A percentile compares a stretch with the other conserved stretches of the same genome.
These are phyloP conservation scores for Invenusta paracnida DNA, from an alignment of 2,888 invertebrate genomes.

Conservation along the genomic window DNA sequence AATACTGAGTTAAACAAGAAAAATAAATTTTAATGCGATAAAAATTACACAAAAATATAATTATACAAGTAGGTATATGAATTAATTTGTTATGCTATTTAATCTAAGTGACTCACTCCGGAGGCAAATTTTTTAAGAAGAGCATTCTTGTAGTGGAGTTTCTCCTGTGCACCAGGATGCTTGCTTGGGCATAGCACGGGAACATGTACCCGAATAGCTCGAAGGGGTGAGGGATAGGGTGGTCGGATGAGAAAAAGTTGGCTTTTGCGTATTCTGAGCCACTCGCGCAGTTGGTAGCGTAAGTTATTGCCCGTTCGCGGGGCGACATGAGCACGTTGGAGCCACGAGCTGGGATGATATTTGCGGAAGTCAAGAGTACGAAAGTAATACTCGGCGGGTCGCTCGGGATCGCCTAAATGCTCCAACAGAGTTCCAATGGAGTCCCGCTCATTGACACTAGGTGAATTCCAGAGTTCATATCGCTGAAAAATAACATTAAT, in stretches of 20 bases:
- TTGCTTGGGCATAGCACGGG: neutral
- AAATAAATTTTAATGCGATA: too few species aligned
- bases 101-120: constrained; percentile 1
- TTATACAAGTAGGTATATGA: too few species aligned
- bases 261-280: neutral
- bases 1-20: too few species aligned
- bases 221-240: neutral
- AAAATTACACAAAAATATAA: too few species aligned
- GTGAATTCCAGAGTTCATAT: neutral
- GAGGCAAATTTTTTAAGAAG: neutral
- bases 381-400: neutral
- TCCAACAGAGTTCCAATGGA: neutral
- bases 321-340: neutral
- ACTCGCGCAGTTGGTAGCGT: neutral
- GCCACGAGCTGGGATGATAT: neutral
- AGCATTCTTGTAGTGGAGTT: constrained; percentile 4
- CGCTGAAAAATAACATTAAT: too few species aligned
- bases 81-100: too few species aligned
- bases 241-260: neutral
- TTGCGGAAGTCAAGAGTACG: constrained; percentile 2
- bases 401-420: neutral
- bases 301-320: neutral
- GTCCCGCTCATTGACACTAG: neutral
- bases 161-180: neutral
- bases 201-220: neutral